These are phyloP conservation scores for Motacilla alba DNA, from an alignment of 2,113 vertebrate species.

Conservation along the genomic window DNA sequence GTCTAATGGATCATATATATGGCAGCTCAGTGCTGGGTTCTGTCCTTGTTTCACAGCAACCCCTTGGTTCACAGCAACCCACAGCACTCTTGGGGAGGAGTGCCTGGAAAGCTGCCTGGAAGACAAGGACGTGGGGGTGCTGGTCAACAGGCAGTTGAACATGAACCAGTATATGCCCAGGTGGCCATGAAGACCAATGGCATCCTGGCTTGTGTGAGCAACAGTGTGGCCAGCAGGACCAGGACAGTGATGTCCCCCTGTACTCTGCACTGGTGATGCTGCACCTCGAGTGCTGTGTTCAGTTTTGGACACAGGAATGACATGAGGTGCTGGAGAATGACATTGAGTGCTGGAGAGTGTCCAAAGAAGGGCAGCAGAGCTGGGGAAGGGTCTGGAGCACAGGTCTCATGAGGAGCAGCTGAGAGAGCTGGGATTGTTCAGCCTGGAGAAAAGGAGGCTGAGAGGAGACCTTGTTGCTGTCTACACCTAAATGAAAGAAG, in stretches of 20 bases:
- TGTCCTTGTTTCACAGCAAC: background rate
- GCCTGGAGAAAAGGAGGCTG: background rate
- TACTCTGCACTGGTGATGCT: fast-evolving
- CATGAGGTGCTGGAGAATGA: background rate
- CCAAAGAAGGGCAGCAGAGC: background rate
- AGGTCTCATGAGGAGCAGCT: background rate
- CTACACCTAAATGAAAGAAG: background rate
- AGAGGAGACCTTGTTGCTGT: fast-evolving
- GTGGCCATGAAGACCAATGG: background rate
- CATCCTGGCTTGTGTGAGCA: background rate
- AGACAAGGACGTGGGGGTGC: background rate
- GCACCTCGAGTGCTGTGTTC: fast-evolving
- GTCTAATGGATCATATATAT: background rate
- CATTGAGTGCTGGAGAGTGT: background rate
- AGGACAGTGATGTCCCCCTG: background rate
- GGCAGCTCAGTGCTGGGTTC: background rate
- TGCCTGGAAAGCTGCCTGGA: background rate
- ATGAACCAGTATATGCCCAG: background rate
- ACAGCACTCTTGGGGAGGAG: too few relatives aligned
- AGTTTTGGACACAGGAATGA: background rate
- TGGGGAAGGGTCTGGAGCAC: background rate
- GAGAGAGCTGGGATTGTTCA: background rate
- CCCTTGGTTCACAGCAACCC: background rate
- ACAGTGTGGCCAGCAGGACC: background rate
- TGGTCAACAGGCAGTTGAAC: background rate